Percentiles rank a stretch among this genome's conserved stretches.
Conservation (phyloP, 2,797 vertebrate genomes). For the Pangasius mekongensis region DNA sequence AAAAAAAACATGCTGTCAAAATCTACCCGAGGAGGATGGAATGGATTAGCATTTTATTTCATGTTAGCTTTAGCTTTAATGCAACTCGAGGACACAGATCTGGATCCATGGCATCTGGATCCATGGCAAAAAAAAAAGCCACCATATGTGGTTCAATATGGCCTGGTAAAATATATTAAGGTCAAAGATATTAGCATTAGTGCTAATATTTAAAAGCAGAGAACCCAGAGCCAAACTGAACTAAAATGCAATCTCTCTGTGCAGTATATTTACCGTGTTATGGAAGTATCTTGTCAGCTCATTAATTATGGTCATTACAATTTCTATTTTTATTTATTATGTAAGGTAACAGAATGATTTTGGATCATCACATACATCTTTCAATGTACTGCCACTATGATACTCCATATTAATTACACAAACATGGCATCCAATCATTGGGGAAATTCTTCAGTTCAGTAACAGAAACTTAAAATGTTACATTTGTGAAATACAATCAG, state of each 20-base stretch:
- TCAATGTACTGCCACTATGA: not conserved
- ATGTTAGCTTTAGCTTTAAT: constrained; percentile 48
- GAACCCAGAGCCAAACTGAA: not conserved
- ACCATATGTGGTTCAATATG: not conserved
- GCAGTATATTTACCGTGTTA: not conserved
- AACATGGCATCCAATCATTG: too few relatives aligned
- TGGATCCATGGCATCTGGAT: not conserved
- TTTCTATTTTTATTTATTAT: too few relatives aligned
- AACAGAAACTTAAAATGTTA: too few relatives aligned
- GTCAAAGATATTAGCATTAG: not conserved
- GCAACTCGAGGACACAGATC: not conserved
- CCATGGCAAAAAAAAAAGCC: too few relatives aligned
- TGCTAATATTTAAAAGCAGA: constrained; percentile 1
- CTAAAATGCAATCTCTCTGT: not conserved
- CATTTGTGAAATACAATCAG: not conserved
- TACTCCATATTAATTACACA: not conserved
- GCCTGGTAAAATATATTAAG: not conserved
- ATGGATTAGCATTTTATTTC: constrained; percentile 69
- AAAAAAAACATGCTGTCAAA: constrained; percentile 59
- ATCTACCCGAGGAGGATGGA: constrained; percentile 58
- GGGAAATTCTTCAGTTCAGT: too few relatives aligned
- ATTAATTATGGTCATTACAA: not conserved
- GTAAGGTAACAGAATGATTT: not conserved
- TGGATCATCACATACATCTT: not conserved
- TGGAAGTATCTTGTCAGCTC: not conserved